Evolutionary conservation across 2,797 vertebrate genomes (phyloP), one percentile per base, ranked within the genome.

Genomic region (Emys orbicularis): DNA sequence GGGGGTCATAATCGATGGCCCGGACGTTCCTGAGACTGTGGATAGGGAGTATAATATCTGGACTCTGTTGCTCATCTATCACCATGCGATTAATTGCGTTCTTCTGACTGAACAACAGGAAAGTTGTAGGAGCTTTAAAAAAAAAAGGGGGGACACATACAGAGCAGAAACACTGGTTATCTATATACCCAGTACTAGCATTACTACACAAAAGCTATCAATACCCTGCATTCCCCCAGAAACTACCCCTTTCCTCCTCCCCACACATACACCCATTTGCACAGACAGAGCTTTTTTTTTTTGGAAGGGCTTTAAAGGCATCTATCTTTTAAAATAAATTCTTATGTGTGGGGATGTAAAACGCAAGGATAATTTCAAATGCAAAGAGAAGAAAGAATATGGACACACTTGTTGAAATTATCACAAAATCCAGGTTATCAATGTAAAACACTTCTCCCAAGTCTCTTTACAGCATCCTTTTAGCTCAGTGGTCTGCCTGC

Each of bases 71-170:
- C 97, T 99, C 99, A 37, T 99, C 99, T 3, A 99, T 99, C 96
- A 99, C 99, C 99, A 99, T 99, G 25, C 99, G 99, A 95, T 99
- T 99, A 65, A 99, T 99, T 4, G 99, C 99, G 0, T 99, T 99
- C 97, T 99, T 99, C 98, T 99, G 99, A 93, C 99, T 99, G 98
- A 99, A 99, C 91, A 99, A 98, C 97, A 99, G 98, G 97, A 99
- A 99, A 16, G 99, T 99, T 2, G 99, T 99, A 7, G 99, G 99
- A 59, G 99, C 99, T 99, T 98, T 85, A 37, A 53, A 61, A 94
- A 59, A 84, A 80, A 54, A 37, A 44, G 41, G 44, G 76, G 50
- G 90, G 47, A 87, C 84, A 90, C 83, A 97, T 37, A 89, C 0
- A 21, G 2, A 83, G 86, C n/a, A 92, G 49, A 54, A 54, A 80